Percentiles rank a stretch among this genome's conserved stretches.
phyloP scores from a whole-genome alignment of 2,797 vertebrate species.

The Diglossa cyanea region DNA sequence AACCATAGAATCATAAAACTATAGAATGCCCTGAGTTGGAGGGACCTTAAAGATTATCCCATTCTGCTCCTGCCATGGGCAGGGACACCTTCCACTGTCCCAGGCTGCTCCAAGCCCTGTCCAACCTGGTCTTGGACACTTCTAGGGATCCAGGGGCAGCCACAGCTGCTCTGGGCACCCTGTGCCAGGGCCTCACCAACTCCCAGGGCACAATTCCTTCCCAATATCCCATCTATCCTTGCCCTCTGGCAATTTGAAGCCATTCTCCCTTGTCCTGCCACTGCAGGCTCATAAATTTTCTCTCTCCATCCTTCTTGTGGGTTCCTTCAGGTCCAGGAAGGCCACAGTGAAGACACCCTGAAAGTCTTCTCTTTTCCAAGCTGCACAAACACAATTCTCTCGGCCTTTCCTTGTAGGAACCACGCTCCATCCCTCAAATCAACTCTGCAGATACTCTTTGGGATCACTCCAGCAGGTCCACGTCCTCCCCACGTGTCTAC shows the following conservation, averaged over 20 bases:
- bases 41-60: not conserved
- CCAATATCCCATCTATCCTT: not conserved
- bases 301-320: not conserved
- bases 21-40: not conserved
- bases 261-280: not conserved
- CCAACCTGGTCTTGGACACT: not conserved
- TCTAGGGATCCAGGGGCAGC: not conserved
- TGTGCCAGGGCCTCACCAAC: accelerated
- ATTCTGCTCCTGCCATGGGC: accelerated
- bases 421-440: not conserved
- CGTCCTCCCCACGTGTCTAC: accelerated
- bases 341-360: too few relatives aligned
- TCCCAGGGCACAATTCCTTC: accelerated
- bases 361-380: not conserved
- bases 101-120: accelerated
- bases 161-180: not conserved
- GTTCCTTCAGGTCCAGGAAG: not conserved
- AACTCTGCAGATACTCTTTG: accelerated
- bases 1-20: not conserved
- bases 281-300: not conserved
- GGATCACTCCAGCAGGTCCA: accelerated
- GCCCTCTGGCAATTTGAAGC: not conserved
- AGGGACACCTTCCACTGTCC: accelerated
- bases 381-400: too few relatives aligned
- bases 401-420: not conserved